Conservation (phyloP, 2,113 vertebrate genomes). For the Engraulis encrasicolus region DNA sequence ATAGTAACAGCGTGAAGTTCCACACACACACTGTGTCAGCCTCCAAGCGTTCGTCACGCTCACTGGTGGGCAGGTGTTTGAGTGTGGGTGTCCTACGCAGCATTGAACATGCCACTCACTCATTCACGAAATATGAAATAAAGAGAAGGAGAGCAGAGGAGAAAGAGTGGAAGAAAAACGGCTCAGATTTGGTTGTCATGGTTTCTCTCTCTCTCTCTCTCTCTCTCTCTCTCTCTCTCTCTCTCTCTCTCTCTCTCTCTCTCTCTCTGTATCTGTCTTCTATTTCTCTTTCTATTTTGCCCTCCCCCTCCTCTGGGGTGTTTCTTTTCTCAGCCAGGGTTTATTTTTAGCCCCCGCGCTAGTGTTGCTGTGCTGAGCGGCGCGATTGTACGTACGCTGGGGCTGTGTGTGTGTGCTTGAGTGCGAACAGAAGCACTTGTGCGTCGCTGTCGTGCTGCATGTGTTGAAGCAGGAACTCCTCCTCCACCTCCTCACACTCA, state of each 20-base stretch:
- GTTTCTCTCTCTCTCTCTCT: constrained; percentile 15
- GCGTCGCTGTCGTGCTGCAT: background rate
- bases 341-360: constrained; percentile 75
- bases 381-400: constrained; percentile 44
- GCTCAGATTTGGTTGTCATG: constrained; percentile 21
- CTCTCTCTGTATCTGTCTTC: background rate
- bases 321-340: constrained; percentile 51
- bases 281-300: constrained; percentile 30
- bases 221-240: constrained; percentile 14
- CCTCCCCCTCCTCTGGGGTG: constrained; percentile 39
- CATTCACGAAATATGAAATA: constrained; percentile 12
- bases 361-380: constrained; percentile 61
- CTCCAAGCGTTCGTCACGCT: constrained; percentile 24
- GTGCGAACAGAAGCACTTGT: background rate
- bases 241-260: constrained; percentile 29
- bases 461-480: constrained; percentile 57
- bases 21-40: constrained; percentile 32
- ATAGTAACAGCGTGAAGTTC: background rate
- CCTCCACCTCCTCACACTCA: constrained; percentile 43
- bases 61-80: constrained; percentile 31
- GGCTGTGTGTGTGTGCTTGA: constrained; percentile 41
- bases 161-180: no score
- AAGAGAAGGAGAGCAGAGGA: no score
- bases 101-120: constrained; percentile 36
- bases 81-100: constrained; percentile 39